Conservation (phyloP, 2,797 vertebrate species). For the Ptychadena robeensis region DNA sequence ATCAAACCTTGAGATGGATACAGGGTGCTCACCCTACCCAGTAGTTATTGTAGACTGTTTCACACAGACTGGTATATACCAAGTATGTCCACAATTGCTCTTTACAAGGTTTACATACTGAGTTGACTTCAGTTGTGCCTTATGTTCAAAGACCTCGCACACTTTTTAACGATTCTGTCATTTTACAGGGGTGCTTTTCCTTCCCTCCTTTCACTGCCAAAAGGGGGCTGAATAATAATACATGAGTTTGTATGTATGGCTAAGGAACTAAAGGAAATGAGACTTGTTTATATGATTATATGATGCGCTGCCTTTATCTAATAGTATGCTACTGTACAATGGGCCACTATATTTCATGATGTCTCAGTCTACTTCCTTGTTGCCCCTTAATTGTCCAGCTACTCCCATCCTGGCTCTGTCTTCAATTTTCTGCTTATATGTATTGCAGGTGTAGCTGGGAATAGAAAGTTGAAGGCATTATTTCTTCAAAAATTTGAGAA, state of each 20-base stretch:
- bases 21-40: too few species aligned
- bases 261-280: not conserved
- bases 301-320: not conserved
- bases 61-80: too few species aligned
- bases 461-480: not conserved
- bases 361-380: constrained; percentile 18
- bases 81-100: too few species aligned
- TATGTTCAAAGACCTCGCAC: too few species aligned
- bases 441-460: not conserved
- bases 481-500: too few species aligned
- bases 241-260: not conserved
- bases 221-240: not conserved
- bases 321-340: not conserved
- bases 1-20: too few species aligned
- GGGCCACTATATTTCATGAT: not conserved
- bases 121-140: too few species aligned
- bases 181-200: too few species aligned
- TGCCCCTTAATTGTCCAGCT: constrained; percentile 5
- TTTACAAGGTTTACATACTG: too few species aligned
- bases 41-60: too few species aligned
- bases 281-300: not conserved
- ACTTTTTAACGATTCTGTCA: too few species aligned
- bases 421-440: not conserved
- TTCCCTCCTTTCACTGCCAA: too few species aligned
- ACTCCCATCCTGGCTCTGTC: constrained; percentile 35